Evolutionary conservation across 1,140 invertebrate genomes (phyloP), one percentile per base, ranked within the genome.

Genomic region (Sarcophaga peregrina): DNA sequence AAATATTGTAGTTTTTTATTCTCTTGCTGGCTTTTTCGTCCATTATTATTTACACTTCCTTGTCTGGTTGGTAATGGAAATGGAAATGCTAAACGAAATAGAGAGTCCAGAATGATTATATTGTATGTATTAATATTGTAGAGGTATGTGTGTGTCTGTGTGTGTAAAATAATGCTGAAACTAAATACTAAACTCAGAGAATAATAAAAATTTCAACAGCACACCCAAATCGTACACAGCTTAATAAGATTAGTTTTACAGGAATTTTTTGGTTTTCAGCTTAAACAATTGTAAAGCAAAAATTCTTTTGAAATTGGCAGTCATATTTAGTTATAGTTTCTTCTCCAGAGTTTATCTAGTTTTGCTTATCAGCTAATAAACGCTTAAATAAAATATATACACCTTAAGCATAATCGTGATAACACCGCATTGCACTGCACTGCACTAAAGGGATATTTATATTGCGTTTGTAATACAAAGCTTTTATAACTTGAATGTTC

Each of bases 171-270:
- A n/a, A 68, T 68, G 20, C 17, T 68, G 20, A 68, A 68, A 68
- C 20, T n/a, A 58, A 58, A 58, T 68, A 6, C 75, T n/a, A n/a
- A 3, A 48, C 2, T 20, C 47, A 52, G 50, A 45, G 15, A 20
- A 78, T 47, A 78, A 78, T 78, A 78, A 78, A 78, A 78, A 78
- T 78, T 78, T 78, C 75, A 78, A 78, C 75, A 78, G 17, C 75
- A 78, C 75, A 78, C 75, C 75, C 75, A 78, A 20, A 15, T 17
- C n/a, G 48, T 78, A 47, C 25, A 78, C 75, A 78, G 50, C 50
- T 78, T 78, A 47, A 78, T 78, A 78, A 17, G 17, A 78, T 78
- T 50, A 78, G 1, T 2, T 78, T 78, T 78, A n/a, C 74, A 76
- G 48, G n/a, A 20, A 20, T 25, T 25, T 68, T 68, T 62, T n/a